A percentile compares a stretch with the other conserved stretches of the same genome.
These are phyloP conservation scores for Chesias legatella DNA, from an alignment of 2,888 invertebrate genomes.

Conservation along the genomic window DNA sequence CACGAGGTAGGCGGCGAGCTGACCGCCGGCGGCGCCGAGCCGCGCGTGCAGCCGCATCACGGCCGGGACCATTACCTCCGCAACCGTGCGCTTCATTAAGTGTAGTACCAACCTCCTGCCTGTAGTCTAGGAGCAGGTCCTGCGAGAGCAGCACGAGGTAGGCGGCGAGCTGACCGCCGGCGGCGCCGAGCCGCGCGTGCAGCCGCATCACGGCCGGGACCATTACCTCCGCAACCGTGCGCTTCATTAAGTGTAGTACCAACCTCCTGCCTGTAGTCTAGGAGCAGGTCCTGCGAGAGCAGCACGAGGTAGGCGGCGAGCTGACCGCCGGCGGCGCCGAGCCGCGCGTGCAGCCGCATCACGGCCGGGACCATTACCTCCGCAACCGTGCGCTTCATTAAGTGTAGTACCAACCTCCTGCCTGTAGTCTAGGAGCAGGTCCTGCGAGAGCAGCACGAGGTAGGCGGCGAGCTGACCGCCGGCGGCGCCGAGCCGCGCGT, in stretches of 20 bases:
- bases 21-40: too few relatives aligned
- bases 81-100: too few relatives aligned
- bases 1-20: too few relatives aligned
- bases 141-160: slow-evolving; percentile 73
- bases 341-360: slow-evolving; percentile 80
- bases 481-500: slow-evolving; percentile 74
- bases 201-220: slow-evolving; percentile 84
- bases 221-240: slow-evolving; percentile 83
- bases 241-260: too few relatives aligned
- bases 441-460: slow-evolving; percentile 70
- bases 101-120: slow-evolving; percentile 78
- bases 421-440: slow-evolving; percentile 71
- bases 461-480: slow-evolving; percentile 66
- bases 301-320: slow-evolving; percentile 67
- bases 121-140: slow-evolving; percentile 72
- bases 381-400: slow-evolving; percentile 83
- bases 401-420: too few relatives aligned
- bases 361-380: slow-evolving; percentile 84
- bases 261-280: slow-evolving; percentile 77
- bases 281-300: slow-evolving; percentile 69
- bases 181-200: slow-evolving; percentile 76
- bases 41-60: too few relatives aligned
- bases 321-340: slow-evolving; percentile 69
- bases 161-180: slow-evolving; percentile 60
- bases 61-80: too few relatives aligned